Base-by-base conservation (phyloP, 2,113 vertebrate species). In the Tachycineta bicolor region DNA sequence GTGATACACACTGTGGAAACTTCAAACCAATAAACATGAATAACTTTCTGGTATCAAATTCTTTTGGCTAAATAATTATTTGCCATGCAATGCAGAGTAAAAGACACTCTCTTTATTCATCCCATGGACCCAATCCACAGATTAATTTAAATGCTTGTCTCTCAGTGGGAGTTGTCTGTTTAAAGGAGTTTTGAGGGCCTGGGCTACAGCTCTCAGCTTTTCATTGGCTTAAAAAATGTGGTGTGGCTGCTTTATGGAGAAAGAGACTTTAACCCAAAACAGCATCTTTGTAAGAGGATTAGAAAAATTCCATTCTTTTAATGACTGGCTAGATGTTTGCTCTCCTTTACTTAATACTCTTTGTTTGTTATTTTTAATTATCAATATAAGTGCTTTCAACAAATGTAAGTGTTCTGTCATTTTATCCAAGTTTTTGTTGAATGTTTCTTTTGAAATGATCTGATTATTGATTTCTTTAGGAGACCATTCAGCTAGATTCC, bases 261-360 rank as follows among this genome's bases (percentile, higher is more conserved):
- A 95, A 87, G 31, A 21, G 71, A 96, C 82, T 96, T 96, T 94
- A 93, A 96, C 94, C 94, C 85, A 94, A 97, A 97, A 59, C 91
- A 96, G 62, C 96, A 96, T 96, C 93, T 95, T 93, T 91, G 68
- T 96, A 97, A 97, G 96, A 97, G 96, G 96, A 97, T 97, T 97
- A 97, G 74, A 93, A 96, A 96, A 97, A 97, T 94, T 97, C 96
- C 93, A 70, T 93, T 96, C 94, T 95, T 96, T 94, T 96, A 96
- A 94, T 89, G 95, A 90, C 90, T 87, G 79, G 47, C 47, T 96
- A 93, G 90, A 94, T 97, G 90, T 93, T 97, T 95, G 78, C 64
- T 94, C 87, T 93, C 53, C 79, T 95, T 90, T 92, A 74, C 75
- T 93, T 94, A 96, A 96, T 75, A 39, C 69, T 90, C 79, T 94